A percentile compares a stretch with the other conserved stretches of the same genome.
phyloP scores from a whole-genome alignment of 1,140 invertebrate species.

The Drosophila sucinea region DNA sequence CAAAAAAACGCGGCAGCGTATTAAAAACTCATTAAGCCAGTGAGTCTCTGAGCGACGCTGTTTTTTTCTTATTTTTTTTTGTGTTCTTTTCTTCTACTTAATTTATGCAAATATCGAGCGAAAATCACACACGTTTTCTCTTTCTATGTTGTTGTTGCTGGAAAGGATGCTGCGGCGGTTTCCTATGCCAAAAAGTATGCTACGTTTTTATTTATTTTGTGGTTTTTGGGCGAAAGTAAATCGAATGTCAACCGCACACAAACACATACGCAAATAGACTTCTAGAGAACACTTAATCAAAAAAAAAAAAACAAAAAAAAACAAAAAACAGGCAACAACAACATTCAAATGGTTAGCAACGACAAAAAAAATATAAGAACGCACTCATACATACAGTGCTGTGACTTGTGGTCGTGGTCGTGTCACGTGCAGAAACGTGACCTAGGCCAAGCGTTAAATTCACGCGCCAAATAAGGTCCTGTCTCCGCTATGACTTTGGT shows the following conservation, averaged over 20 bases:
- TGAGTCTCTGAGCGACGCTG: conserved; percentile 20
- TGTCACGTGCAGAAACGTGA: conserved; percentile 64
- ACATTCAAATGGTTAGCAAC: not conserved
- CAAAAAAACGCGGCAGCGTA: conserved; percentile 64
- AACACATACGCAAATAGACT: conserved; percentile 23
- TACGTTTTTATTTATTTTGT: conserved; percentile 37
- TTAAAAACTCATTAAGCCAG: conserved; percentile 79
- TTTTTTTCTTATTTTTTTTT: conserved; percentile 41
- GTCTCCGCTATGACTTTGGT: conserved; percentile 15
- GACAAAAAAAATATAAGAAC: conserved; percentile 19
- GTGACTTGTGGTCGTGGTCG: conserved; percentile 3
- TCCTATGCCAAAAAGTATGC: conserved; percentile 68
- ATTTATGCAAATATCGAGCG: conserved; percentile 79
- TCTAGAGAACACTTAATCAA: conserved; percentile 51
- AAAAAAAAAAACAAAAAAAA: not conserved
- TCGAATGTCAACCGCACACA: conserved; percentile 68
- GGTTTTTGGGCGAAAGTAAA: conserved; percentile 61
- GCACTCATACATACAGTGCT: conserved; percentile 2
- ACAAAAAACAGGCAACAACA: not conserved
- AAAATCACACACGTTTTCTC: conserved; percentile 27
- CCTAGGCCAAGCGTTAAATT: conserved; percentile 74
- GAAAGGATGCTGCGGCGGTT: conserved; percentile 12
- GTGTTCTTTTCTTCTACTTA: conserved; percentile 50
- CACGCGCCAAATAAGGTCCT: conserved; percentile 49
- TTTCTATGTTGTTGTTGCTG: conserved; percentile 18